Base-by-base conservation (phyloP, 2,113 vertebrate genomes). In the Chamaetylas fuelleborni region DNA sequence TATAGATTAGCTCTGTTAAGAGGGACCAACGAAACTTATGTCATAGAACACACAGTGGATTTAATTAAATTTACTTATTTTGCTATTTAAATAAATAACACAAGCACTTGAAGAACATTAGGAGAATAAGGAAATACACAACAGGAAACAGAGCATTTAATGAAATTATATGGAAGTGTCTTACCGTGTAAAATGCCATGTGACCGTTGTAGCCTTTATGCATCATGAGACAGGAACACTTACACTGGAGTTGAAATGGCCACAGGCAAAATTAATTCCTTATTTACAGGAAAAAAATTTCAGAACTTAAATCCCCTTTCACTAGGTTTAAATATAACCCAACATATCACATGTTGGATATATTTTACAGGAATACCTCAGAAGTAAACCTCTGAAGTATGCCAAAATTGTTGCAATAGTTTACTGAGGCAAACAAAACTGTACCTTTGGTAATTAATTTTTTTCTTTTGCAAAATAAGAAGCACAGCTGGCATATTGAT, bases 191-290 rank as follows among this genome's bases (percentile, higher is more conserved):
- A 78, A 81, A 42, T 65, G 47, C 19, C 29, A n/a, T 19, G 36
- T 33, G 47, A 88, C 20, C 65, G 28, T 12, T 45, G 73, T 14
- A 85, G 34, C 9, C 7, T 82, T 88, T 74, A 93, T 0, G 2
- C 31, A 43, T n/a, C 56, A 15, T 51, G 45, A 78, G 20, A 85
- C 38, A 72, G 31, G 64, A 85, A 88, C 36, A 91, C 43, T 92
- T 84, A 87, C 31, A 48, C 29, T 6, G 2, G 57, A 90, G 12
- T 7, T 83, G 62, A 93, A 86, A 91, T 36, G 28, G 81, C 23
- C 67, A 89, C 33, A 72, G 58, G 45, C 38, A 96, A 80, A 89
- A 89, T 60, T 81, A 81, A 65, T 80, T 83, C 42, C 61, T 79
- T 80, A 56, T 71, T 82, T 53, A 76, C 66, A 86, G 12, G 25